These are phyloP conservation scores for Carposina sasakii DNA, from an alignment of 1,140 invertebrate species.

Conservation along the genomic window DNA sequence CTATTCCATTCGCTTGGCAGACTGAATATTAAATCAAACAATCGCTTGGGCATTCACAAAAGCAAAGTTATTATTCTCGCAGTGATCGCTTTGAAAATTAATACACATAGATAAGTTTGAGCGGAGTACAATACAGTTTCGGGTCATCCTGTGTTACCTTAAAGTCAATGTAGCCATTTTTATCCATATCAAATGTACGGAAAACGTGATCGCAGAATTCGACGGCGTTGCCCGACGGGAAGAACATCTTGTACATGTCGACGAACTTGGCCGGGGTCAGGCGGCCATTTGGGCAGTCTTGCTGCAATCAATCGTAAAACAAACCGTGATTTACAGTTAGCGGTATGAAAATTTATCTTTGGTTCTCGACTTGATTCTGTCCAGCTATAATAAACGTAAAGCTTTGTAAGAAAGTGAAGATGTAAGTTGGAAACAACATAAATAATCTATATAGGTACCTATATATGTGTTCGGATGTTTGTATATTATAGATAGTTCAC, in stretches of 20 bases:
- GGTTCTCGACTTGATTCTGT: too few species aligned
- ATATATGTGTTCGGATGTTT: too few species aligned
- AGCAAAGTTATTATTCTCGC: neutral
- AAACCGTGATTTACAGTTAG: neutral
- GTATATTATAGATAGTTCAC: too few species aligned
- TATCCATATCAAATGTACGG: constrained; percentile 99
- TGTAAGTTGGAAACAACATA: too few species aligned
- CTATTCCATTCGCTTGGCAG: neutral
- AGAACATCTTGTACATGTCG: constrained; percentile 99
- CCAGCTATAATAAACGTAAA: too few species aligned
- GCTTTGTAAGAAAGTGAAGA: too few species aligned
- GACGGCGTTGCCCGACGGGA: constrained; percentile 97
- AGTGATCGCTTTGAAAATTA: neutral
- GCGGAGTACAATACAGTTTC: too few species aligned
- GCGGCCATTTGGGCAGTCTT: constrained; percentile 99
- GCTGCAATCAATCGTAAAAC: constrained; percentile 78
- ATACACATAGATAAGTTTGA: too few species aligned
- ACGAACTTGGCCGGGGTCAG: constrained; percentile 98
- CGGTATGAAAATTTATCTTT: too few species aligned
- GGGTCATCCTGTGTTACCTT: constrained; percentile 85
- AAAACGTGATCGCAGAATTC: constrained; percentile 99
- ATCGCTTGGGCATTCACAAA: neutral
- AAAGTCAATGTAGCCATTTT: constrained; percentile 98
- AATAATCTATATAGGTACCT: too few species aligned
- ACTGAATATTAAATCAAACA: neutral